These are phyloP conservation scores for Brienomyrus longianalis DNA, from an alignment of 2,113 vertebrate species.

Conservation along the genomic window DNA sequence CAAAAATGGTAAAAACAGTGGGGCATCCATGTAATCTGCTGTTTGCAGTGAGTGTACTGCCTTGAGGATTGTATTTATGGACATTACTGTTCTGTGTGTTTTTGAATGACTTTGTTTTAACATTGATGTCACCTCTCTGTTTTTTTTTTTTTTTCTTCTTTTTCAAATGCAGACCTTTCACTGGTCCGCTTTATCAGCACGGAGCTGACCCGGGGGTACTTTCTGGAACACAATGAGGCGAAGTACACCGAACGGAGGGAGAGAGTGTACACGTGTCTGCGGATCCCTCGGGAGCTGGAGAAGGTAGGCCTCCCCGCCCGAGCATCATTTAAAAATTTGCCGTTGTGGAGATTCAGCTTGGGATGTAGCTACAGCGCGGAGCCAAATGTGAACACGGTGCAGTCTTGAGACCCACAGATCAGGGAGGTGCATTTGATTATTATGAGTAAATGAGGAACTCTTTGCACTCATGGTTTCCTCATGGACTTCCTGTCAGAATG, in stretches of 20 bases:
- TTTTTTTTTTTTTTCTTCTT: neutral
- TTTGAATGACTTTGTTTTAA: neutral
- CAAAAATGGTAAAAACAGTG: neutral
- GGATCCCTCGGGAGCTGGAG: conserved; percentile 94
- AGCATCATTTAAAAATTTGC: neutral
- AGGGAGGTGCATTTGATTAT: neutral
- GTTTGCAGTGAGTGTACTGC: neutral
- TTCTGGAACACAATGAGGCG: conserved; percentile 97
- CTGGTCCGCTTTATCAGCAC: conserved; percentile 86
- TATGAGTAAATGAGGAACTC: neutral
- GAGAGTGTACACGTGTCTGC: conserved; percentile 89
- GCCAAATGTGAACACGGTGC: neutral
- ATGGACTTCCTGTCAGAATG: neutral
- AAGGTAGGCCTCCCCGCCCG: conserved; percentile 63
- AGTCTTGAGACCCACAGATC: neutral
- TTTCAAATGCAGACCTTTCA: conserved; percentile 70
- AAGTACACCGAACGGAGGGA: conserved; percentile 95
- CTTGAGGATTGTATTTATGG: neutral
- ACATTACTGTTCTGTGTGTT: neutral
- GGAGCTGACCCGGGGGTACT: conserved; percentile 93
- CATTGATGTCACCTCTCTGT: neutral
- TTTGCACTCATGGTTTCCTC: neutral
- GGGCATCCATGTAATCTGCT: neutral
- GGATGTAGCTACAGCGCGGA: neutral
- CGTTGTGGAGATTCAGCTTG: neutral